Conservation (phyloP, 2,888 invertebrate species). For the Agriopis aurantiaria region DNA sequence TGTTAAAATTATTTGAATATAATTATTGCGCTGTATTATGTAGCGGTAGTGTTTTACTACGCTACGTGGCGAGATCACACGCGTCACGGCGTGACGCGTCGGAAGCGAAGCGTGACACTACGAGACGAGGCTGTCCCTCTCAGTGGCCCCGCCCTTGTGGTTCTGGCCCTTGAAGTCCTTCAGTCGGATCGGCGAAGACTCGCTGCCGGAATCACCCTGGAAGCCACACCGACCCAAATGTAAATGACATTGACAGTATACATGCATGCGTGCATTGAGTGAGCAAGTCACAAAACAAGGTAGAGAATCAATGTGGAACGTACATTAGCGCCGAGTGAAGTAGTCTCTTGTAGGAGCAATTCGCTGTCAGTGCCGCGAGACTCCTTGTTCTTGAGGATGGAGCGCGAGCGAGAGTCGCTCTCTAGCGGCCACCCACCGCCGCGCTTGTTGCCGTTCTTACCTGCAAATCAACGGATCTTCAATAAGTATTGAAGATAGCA, state of each 20-base stretch:
- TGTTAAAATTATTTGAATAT: conserved; percentile 83
- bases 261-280: not conserved
- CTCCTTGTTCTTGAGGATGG: conserved; percentile 85
- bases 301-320: conserved; percentile 38
- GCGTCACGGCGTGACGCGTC: conserved; percentile 32
- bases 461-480: conserved; percentile 52
- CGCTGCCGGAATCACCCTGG: conserved; percentile 89
- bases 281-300: not conserved
- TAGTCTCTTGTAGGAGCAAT: conserved; percentile 80
- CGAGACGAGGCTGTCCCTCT: conserved; percentile 75
- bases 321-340: conserved; percentile 82
- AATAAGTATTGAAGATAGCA: not conserved
- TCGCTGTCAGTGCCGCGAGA: conserved; percentile 84
- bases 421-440: conserved; percentile 77
- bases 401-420: conserved; percentile 79
- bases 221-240: conserved; percentile 35
- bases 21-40: conserved; percentile 79
- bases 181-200: conserved; percentile 87
- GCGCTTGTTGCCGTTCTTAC: conserved; percentile 82
- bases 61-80: conserved; percentile 45
- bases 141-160: conserved; percentile 71
- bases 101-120: conserved; percentile 57
- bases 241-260: not conserved
- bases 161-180: conserved; percentile 83
- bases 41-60: conserved; percentile 41